Percentiles rank a stretch among this genome's conserved stretches.
These are phyloP conservation scores for Scaptomyza reducta DNA, from an alignment of 2,888 invertebrate species.

Conservation along the genomic window DNA sequence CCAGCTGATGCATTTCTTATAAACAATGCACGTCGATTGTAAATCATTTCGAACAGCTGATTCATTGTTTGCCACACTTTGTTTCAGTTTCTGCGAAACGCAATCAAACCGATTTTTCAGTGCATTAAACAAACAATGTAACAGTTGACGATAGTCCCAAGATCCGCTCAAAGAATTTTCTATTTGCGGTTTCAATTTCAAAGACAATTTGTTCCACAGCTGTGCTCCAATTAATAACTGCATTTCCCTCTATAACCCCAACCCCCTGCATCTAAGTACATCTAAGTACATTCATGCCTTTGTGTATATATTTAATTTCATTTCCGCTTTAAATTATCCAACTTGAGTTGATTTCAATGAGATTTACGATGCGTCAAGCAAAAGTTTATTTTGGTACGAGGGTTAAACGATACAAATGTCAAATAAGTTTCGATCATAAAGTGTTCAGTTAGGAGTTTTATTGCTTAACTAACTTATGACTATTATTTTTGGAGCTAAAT, in stretches of 20 bases:
- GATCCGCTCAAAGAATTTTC: not conserved
- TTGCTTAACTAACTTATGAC: no score
- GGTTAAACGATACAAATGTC: not conserved
- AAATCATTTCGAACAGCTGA: constrained; percentile 5
- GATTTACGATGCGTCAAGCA: constrained; percentile 35
- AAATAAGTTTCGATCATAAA: no score
- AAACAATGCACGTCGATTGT: constrained; percentile 10
- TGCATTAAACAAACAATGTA: constrained; percentile 7
- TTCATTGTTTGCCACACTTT: not conserved
- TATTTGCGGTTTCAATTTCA: not conserved
- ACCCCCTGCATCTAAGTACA: no score
- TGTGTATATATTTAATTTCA: not conserved
- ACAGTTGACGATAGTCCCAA: constrained; percentile 2
- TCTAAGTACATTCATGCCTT: constrained; percentile 18
- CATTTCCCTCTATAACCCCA: not conserved
- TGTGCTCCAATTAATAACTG: not conserved
- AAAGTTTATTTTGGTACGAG: constrained; percentile 1
- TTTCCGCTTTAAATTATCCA: constrained; percentile 29
- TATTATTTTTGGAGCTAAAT: no score
- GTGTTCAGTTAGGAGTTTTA: no score
- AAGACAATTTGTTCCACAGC: constrained; percentile 2
- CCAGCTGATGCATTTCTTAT: not conserved
- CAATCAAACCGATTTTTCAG: not conserved
- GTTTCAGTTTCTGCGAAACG: not conserved
- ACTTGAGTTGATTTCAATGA: constrained; percentile 15